Evolutionary conservation across 2,113 vertebrate species (phyloP).

Genomic region (Rhinoptilus africanus): DNA sequence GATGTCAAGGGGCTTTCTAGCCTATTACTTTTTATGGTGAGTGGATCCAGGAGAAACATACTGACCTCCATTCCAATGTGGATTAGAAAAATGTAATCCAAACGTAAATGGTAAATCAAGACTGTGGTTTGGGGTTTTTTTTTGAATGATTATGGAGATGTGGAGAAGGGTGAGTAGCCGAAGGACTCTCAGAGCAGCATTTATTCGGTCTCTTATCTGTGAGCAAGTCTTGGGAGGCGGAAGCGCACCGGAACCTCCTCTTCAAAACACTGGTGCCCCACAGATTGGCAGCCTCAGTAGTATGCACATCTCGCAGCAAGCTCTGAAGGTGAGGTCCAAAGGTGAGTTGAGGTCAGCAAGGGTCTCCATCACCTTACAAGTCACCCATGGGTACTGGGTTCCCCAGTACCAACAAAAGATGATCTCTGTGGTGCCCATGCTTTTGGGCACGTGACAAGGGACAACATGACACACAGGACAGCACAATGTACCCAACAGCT

Average conservation of each 20-base stretch:
- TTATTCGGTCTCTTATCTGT: background rate
- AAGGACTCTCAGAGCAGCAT: background rate
- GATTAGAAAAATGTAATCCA: background rate
- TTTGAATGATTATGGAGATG: background rate
- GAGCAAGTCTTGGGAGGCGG: background rate
- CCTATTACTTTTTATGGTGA: background rate
- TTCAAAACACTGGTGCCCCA: background rate
- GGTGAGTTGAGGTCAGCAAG: background rate
- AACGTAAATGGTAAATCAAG: background rate
- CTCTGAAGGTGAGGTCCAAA: background rate
- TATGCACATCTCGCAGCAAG: background rate
- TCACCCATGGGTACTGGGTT: background rate
- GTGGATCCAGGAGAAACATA: background rate
- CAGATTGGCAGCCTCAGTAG: background rate
- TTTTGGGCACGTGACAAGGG: accelerated
- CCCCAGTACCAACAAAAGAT: background rate
- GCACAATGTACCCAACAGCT: background rate
- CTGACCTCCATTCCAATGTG: background rate
- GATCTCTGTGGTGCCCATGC: background rate
- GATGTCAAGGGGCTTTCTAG: background rate
- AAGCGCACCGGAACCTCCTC: background rate
- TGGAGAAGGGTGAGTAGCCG: background rate
- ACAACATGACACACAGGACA: background rate
- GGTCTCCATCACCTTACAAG: background rate
- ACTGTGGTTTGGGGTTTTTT: background rate